Conservation (phyloP, 2,888 invertebrate species). For the Timandra comae region DNA sequence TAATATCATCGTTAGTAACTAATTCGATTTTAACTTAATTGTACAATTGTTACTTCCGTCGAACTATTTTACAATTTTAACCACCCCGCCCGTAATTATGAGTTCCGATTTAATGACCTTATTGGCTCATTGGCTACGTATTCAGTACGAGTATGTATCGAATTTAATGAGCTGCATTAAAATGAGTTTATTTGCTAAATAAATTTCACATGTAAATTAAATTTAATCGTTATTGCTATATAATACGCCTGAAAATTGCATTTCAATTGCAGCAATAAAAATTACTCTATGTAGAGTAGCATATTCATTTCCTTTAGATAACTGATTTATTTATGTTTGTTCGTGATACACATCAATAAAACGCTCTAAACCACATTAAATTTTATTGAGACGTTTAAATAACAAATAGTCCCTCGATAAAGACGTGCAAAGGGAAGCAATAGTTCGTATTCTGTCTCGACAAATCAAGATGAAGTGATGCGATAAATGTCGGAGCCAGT, state of each 20-base stretch:
- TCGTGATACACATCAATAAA: constrained; percentile 3
- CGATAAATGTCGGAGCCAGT: constrained; percentile 56
- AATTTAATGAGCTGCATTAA: background rate
- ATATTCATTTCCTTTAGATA: background rate
- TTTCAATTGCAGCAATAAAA: background rate
- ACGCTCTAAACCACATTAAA: constrained; percentile 28
- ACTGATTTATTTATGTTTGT: constrained; percentile 1
- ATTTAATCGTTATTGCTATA: too few relatives aligned
- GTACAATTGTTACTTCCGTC: too few relatives aligned
- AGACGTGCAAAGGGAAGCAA: constrained; percentile 40
- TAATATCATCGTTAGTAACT: too few relatives aligned
- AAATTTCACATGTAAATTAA: too few relatives aligned
- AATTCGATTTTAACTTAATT: too few relatives aligned
- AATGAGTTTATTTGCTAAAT: background rate
- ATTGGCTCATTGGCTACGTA: constrained; percentile 6
- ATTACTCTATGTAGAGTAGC: background rate
- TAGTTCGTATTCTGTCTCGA: constrained; percentile 39
- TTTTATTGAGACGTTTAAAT: constrained; percentile 49
- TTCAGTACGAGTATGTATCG: constrained; percentile 2
- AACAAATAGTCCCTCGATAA: constrained; percentile 44
- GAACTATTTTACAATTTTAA: too few relatives aligned
- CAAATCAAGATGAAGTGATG: constrained; percentile 60
- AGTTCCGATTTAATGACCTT: constrained; percentile 20
- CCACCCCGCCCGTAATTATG: too few relatives aligned
- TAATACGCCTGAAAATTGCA: background rate